These are phyloP conservation scores for Hydrocynus forskahlii DNA, from an alignment of 2,797 vertebrate genomes.

Conservation along the genomic window DNA sequence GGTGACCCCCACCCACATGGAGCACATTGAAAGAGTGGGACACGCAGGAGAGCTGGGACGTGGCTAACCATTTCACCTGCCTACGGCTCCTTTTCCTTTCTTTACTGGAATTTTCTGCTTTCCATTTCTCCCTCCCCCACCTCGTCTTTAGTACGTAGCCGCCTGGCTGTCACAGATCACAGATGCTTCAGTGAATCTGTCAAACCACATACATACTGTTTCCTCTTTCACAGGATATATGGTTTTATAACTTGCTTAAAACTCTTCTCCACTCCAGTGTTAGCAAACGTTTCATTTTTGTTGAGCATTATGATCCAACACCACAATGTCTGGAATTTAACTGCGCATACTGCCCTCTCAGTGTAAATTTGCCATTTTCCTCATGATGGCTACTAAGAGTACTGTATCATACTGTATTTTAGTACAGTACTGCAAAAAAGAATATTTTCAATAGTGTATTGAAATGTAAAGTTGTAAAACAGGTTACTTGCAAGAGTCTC, in stretches of 20 bases:
- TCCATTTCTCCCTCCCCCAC: background rate
- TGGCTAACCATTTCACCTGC: background rate
- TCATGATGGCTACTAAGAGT: background rate
- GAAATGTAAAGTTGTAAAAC: no score
- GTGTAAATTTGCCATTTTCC: background rate
- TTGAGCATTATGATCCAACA: background rate
- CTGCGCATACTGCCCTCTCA: background rate
- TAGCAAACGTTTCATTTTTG: background rate
- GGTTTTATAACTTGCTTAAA: background rate
- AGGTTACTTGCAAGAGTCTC: no score
- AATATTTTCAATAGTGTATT: no score
- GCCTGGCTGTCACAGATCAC: conserved; percentile 15
- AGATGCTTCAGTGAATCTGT: conserved; percentile 21
- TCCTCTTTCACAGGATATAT: conserved; percentile 47
- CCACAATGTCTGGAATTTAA: background rate
- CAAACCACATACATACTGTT: conserved; percentile 48
- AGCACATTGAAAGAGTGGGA: conserved; percentile 30
- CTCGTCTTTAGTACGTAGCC: conserved; percentile 13
- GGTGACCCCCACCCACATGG: conserved; percentile 21
- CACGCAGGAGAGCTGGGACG: background rate
- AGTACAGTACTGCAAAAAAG: background rate
- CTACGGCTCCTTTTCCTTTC: background rate
- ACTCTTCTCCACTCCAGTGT: background rate
- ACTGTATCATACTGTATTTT: no score
- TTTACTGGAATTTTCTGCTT: conserved; percentile 3